These are phyloP conservation scores for Tenualosa ilisha DNA, from an alignment of 2,797 vertebrate genomes.

Conservation along the genomic window DNA sequence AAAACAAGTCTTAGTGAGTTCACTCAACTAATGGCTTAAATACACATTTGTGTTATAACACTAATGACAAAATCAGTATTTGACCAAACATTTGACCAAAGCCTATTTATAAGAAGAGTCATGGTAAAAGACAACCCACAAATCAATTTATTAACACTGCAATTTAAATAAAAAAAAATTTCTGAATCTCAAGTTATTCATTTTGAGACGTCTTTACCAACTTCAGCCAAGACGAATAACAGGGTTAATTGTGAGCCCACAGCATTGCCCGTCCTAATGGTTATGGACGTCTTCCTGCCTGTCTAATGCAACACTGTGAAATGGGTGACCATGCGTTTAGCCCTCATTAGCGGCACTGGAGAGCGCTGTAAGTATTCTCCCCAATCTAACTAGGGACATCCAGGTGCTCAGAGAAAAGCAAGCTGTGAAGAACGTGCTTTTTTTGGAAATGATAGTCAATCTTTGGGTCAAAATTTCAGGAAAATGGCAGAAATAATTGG, in stretches of 20 bases:
- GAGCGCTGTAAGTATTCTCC: background rate
- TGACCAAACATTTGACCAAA: background rate
- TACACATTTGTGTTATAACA: background rate
- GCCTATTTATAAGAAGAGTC: background rate
- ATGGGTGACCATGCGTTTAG: constrained; percentile 10
- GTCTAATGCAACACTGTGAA: constrained; percentile 15
- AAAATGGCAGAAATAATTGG: constrained; percentile 24
- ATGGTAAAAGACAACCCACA: background rate
- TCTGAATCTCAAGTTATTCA: background rate
- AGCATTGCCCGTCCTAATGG: background rate
- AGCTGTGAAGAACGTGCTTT: background rate
- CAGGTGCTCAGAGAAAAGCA: background rate
- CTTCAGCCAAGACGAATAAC: constrained; percentile 5
- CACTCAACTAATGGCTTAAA: background rate
- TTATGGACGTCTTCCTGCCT: background rate
- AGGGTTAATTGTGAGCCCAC: constrained; percentile 23
- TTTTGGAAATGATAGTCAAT: background rate
- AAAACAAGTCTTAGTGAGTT: background rate
- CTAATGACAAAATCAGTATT: background rate
- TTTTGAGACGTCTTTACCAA: constrained; percentile 9
- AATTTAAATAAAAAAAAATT: background rate
- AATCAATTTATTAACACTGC: background rate
- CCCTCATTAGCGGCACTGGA: background rate
- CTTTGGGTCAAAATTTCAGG: background rate
- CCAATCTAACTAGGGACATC: background rate